A percentile compares a stretch with the other conserved stretches of the same genome.
Evolutionary conservation across 2,797 vertebrate genomes (phyloP).

Genomic region (Xiphophorus birchmanni): DNA sequence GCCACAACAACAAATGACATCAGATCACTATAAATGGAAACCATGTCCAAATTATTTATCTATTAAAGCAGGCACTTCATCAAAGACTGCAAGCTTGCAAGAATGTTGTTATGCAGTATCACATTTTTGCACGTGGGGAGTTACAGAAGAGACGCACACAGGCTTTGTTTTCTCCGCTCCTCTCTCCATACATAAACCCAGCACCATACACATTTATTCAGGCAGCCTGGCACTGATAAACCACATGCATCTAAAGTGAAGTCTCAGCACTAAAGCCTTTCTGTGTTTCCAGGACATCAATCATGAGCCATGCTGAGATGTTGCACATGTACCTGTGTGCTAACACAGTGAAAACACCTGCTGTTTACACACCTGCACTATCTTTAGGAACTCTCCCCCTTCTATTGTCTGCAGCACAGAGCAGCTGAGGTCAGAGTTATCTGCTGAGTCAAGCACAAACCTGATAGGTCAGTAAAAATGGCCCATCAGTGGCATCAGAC

Average conservation of each 20-base stretch:
- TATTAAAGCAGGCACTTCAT: conserved; percentile 29
- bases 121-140: conserved; percentile 27
- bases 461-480: conserved; percentile 38
- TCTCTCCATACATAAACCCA: conserved; percentile 38
- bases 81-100: conserved; percentile 40
- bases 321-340: conserved; percentile 27
- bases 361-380: conserved; percentile 69
- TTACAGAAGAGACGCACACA: conserved; percentile 18
- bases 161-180: conserved; percentile 15
- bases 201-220: conserved; percentile 49
- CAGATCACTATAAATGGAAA: conserved; percentile 35
- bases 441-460: conserved; percentile 66
- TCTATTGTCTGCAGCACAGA: conserved; percentile 49
- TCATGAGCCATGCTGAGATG: conserved; percentile 48
- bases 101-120: conserved; percentile 40
- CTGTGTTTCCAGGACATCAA: conserved; percentile 71
- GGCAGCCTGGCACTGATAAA: conserved; percentile 67
- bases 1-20: conserved; percentile 41
- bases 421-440: conserved; percentile 62
- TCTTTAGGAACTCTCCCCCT: conserved; percentile 60
- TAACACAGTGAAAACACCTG: conserved; percentile 61
- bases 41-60: conserved; percentile 31
- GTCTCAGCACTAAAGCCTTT: conserved; percentile 77
- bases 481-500: conserved; percentile 36
- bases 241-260: conserved; percentile 70